Conservation (phyloP, 2,797 vertebrate species). For the Gymnoscopelus microlampas region DNA sequence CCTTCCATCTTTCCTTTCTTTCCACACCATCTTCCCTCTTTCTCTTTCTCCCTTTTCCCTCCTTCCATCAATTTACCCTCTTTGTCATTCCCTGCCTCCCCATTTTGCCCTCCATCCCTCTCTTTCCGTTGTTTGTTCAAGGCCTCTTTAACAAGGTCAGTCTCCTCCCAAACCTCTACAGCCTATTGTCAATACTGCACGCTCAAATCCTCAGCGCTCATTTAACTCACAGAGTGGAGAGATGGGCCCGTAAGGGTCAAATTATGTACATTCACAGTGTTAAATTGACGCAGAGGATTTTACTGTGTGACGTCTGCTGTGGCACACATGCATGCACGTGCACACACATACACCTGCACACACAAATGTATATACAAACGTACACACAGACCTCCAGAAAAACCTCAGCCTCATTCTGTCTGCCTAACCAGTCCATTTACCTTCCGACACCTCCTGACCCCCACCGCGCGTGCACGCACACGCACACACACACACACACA, state of each 20-base stretch:
- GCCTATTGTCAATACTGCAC: constrained; percentile 57
- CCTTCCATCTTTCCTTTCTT: constrained; percentile 10
- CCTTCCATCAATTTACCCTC: background rate
- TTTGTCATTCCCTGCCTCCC: background rate
- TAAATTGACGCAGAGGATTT: background rate
- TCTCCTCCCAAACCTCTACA: constrained; percentile 67
- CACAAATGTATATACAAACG: background rate
- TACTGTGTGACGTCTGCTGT: constrained; percentile 54
- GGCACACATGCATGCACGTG: constrained; percentile 19
- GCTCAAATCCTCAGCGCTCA: too few relatives aligned
- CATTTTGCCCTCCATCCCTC: constrained; percentile 20
- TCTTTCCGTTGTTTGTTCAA: constrained; percentile 68
- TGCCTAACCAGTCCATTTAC: too few relatives aligned
- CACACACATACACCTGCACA: constrained; percentile 5
- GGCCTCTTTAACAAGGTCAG: constrained; percentile 64
- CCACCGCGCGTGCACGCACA: background rate
- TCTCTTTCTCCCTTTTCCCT: background rate
- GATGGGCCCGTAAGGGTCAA: too few relatives aligned
- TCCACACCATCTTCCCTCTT: constrained; percentile 1
- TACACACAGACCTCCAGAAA: too few relatives aligned
- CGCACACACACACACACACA: constrained; percentile 24
- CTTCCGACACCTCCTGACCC: too few relatives aligned
- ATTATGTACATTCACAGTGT: too few relatives aligned
- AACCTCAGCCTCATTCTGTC: too few relatives aligned
- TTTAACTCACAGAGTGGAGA: too few relatives aligned